A percentile compares a stretch with the other conserved stretches of the same genome.
phyloP scores from a whole-genome alignment of 2,113 vertebrate genomes.

The Lasiurus cinereus region DNA sequence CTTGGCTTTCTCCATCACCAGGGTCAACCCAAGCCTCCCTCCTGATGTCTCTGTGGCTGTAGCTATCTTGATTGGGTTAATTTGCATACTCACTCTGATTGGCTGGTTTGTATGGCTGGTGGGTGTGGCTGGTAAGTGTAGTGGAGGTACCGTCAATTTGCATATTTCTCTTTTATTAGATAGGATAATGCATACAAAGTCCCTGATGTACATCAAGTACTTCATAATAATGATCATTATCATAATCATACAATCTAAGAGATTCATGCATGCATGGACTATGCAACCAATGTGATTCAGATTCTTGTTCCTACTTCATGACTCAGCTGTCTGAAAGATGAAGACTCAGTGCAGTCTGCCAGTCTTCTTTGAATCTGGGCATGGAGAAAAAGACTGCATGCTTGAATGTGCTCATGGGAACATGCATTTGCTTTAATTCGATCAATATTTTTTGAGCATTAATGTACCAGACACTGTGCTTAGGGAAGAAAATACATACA shows the following conservation, averaged over 20 bases:
- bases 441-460: not conserved
- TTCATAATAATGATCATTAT: not conserved
- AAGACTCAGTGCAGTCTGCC: not conserved
- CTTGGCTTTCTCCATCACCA: no score
- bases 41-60: no score
- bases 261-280: not conserved
- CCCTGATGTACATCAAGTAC: not conserved
- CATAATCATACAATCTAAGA: not conserved
- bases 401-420: not conserved
- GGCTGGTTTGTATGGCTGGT: no score
- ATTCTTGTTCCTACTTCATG: not conserved
- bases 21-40: no score
- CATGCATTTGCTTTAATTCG: not conserved
- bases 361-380: not conserved
- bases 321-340: not conserved
- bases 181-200: not conserved
- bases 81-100: no score
- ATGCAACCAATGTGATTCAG: not conserved
- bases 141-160: no score
- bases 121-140: no score
- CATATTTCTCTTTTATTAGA: no score
- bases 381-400: not conserved
- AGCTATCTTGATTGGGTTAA: no score
- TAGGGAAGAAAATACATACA: not conserved
- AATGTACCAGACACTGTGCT: not conserved